Conservation (phyloP, 2,113 vertebrate species). For the Phaetusa simplex region DNA sequence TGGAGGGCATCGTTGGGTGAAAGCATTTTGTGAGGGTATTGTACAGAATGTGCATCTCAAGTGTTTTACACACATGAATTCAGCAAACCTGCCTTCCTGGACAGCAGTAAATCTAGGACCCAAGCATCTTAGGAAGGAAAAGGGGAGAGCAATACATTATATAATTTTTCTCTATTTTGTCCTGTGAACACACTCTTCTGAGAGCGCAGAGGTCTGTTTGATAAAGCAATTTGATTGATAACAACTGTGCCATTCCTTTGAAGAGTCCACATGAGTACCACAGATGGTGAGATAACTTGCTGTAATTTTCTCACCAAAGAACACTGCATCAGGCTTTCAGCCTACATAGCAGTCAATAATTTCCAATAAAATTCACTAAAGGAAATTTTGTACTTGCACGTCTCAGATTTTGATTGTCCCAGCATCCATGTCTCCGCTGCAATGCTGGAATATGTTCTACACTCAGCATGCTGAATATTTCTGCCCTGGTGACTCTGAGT, state of each 20-base stretch:
- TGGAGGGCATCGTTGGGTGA: background rate
- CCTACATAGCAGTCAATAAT: constrained; percentile 40
- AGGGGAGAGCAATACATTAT: background rate
- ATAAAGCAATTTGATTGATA: constrained; percentile 60
- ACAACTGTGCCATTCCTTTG: constrained; percentile 19
- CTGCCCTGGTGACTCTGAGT: background rate
- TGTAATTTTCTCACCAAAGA: constrained; percentile 48
- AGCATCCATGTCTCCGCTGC: background rate
- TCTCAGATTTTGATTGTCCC: constrained; percentile 12
- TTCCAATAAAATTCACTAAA: constrained; percentile 32
- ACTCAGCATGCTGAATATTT: background rate
- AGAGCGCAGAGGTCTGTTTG: constrained; percentile 15
- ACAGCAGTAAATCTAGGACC: constrained; percentile 25
- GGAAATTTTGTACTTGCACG: background rate
- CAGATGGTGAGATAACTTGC: constrained; percentile 61
- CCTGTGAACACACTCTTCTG: background rate
- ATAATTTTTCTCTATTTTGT: background rate
- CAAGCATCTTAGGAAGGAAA: background rate
- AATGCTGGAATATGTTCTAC: background rate
- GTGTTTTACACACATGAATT: background rate
- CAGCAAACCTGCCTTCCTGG: background rate
- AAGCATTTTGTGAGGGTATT: constrained; percentile 6
- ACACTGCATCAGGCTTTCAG: constrained; percentile 29
- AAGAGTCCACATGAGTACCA: constrained; percentile 46
- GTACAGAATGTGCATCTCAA: background rate